Conservation (phyloP, 1,140 invertebrate species). For the Drosophila sechellia region DNA sequence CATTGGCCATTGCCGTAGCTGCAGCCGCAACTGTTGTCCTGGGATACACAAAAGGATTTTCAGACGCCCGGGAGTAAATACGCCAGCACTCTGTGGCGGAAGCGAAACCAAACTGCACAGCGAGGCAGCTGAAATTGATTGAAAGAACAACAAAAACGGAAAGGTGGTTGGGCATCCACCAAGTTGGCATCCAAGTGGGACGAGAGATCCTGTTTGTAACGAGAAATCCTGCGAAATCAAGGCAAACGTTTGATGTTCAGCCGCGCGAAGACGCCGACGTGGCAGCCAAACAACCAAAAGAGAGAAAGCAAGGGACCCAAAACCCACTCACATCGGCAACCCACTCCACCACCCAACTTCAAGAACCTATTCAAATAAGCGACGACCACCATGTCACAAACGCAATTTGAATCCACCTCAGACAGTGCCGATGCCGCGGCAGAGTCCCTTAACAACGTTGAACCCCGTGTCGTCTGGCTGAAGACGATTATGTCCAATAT, state of each 20-base stretch:
- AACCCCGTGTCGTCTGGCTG: slow-evolving; percentile 70
- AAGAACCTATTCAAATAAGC: slow-evolving; percentile 39
- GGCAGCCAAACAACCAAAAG: slow-evolving; percentile 34
- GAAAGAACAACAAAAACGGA: slow-evolving; percentile 58
- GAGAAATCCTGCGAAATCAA: slow-evolving; percentile 40
- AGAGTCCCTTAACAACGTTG: slow-evolving; percentile 37
- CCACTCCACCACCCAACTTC: slow-evolving; percentile 17
- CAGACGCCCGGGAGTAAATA: slow-evolving; percentile 48
- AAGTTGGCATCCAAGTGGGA: background rate
- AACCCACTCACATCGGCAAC: slow-evolving; percentile 6
- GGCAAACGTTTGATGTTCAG: slow-evolving; percentile 56
- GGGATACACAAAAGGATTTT: slow-evolving; percentile 77
- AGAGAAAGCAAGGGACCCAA: slow-evolving; percentile 25
- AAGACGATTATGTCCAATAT: slow-evolving; percentile 72
- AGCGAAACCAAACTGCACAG: slow-evolving; percentile 56
- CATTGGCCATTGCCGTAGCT: slow-evolving; percentile 35
- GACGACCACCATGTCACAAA: slow-evolving; percentile 25
- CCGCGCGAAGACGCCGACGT: slow-evolving; percentile 33
- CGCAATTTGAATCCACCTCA: background rate
- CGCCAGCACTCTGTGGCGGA: slow-evolving; percentile 16
- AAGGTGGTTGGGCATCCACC: slow-evolving; percentile 29
- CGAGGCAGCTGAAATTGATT: slow-evolving; percentile 67
- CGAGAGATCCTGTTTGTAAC: background rate
- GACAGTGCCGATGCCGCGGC: slow-evolving; percentile 4
- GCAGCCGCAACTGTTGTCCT: slow-evolving; percentile 69